Evolutionary conservation across 2,888 invertebrate genomes (phyloP).

Genomic region (Eristalis pertinax): DNA sequence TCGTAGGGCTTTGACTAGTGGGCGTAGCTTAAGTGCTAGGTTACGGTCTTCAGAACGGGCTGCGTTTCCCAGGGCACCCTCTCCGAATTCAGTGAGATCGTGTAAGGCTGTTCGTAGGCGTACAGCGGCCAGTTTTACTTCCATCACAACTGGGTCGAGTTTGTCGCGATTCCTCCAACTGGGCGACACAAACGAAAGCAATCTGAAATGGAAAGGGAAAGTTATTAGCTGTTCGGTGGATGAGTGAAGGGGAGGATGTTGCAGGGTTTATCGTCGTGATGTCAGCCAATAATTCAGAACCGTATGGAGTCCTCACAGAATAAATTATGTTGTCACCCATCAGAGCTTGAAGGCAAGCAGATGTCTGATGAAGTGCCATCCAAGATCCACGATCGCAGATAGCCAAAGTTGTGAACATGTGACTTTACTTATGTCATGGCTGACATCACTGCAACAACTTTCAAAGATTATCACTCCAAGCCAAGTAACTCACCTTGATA

Average conservation of each 20-base stretch:
- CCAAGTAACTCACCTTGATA: slow-evolving; percentile 83
- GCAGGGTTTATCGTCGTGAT: neutral
- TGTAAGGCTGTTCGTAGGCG: slow-evolving; percentile 90
- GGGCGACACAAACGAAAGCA: slow-evolving; percentile 89
- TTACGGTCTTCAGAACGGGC: slow-evolving; percentile 91
- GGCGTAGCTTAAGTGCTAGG: slow-evolving; percentile 88
- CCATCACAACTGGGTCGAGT: slow-evolving; percentile 89
- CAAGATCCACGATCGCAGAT: neutral
- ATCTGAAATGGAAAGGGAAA: slow-evolving; percentile 71
- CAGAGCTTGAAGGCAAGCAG: neutral
- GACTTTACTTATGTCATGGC: neutral
- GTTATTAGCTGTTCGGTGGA: neutral
- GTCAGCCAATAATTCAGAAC: neutral
- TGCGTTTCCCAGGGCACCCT: slow-evolving; percentile 93
- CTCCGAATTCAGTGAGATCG: slow-evolving; percentile 94
- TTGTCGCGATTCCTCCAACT: slow-evolving; percentile 92
- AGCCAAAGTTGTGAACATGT: neutral
- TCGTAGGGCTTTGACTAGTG: slow-evolving; percentile 89
- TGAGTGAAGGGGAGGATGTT: too few relatives aligned
- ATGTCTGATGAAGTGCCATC: neutral
- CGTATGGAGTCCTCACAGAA: neutral
- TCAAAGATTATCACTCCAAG: neutral
- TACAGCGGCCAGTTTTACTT: slow-evolving; percentile 91
- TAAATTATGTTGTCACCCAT: neutral
- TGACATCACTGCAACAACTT: slow-evolving; percentile 1